Conservation (phyloP, 2,797 vertebrate species). For the Margarornis squamiger region DNA sequence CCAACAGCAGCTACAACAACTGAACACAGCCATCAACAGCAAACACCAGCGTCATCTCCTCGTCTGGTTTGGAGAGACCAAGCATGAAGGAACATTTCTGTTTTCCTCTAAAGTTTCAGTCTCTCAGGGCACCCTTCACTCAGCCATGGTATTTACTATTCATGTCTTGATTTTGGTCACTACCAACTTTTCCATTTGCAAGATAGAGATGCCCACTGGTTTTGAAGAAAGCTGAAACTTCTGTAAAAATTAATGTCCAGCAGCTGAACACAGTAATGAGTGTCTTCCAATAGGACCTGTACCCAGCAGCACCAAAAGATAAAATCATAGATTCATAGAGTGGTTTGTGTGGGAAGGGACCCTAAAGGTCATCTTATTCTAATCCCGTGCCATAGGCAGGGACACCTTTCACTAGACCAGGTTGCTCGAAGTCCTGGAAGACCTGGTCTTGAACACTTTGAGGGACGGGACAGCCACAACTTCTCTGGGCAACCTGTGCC, state of each 20-base stretch:
- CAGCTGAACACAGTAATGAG: background rate
- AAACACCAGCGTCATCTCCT: background rate
- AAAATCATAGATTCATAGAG: background rate
- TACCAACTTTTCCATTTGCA: background rate
- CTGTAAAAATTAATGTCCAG: background rate
- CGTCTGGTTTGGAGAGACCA: background rate
- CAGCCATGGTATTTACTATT: too few relatives aligned
- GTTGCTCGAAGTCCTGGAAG: background rate
- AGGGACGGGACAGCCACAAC: background rate
- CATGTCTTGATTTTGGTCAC: background rate
- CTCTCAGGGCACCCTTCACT: rapidly evolving
- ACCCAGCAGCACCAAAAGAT: background rate
- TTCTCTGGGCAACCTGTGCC: background rate
- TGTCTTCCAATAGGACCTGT: background rate
- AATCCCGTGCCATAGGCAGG: background rate
- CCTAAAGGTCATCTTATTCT: background rate
- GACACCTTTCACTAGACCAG: background rate
- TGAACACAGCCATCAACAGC: background rate
- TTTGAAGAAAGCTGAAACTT: background rate
- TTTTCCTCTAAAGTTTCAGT: background rate
- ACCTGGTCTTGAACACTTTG: background rate
- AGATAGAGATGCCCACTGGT: too few relatives aligned
- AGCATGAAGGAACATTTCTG: background rate
- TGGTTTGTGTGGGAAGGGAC: background rate
- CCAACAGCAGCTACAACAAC: too few relatives aligned